Conservation (phyloP, 2,797 vertebrate genomes). For the Limnodromus scolopaceus region DNA sequence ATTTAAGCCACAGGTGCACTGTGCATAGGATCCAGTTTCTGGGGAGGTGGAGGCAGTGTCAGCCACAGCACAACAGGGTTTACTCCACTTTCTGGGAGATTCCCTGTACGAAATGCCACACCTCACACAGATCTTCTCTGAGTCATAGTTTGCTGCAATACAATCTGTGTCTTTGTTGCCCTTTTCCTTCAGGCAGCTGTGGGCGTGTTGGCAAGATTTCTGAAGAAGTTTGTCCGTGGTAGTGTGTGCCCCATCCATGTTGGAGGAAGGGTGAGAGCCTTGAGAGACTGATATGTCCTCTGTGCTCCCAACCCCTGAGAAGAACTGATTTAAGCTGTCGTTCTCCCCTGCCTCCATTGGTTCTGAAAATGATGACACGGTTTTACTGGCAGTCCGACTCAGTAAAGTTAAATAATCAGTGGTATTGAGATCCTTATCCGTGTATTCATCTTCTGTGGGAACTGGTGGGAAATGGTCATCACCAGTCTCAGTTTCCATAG, state of each 20-base stretch:
- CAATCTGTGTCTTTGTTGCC: neutral
- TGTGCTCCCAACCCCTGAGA: slow-evolving; percentile 76
- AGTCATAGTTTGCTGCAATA: slow-evolving; percentile 28
- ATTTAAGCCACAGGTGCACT: slow-evolving; percentile 79
- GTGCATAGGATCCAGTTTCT: slow-evolving; percentile 58
- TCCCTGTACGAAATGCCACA: slow-evolving; percentile 53
- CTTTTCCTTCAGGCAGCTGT: slow-evolving; percentile 23
- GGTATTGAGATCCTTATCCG: slow-evolving; percentile 54
- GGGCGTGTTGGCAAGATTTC: slow-evolving; percentile 25
- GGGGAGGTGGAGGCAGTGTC: neutral
- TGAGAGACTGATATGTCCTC: slow-evolving; percentile 37
- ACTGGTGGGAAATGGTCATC: slow-evolving; percentile 53
- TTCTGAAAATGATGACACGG: slow-evolving; percentile 79
- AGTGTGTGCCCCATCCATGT: neutral
- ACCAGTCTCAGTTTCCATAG: slow-evolving; percentile 1
- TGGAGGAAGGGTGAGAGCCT: neutral
- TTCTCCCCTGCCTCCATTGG: slow-evolving; percentile 92
- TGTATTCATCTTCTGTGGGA: slow-evolving; percentile 80
- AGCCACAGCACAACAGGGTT: neutral
- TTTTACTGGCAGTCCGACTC: slow-evolving; percentile 55
- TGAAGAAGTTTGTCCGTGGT: slow-evolving; percentile 56
- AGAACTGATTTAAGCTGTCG: slow-evolving; percentile 91
- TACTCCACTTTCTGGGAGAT: slow-evolving; percentile 16
- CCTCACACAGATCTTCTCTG: slow-evolving; percentile 48
- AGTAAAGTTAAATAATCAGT: slow-evolving; percentile 17